phyloP scores from a whole-genome alignment of 2,888 invertebrate species.

The Microplitis deprimator region DNA sequence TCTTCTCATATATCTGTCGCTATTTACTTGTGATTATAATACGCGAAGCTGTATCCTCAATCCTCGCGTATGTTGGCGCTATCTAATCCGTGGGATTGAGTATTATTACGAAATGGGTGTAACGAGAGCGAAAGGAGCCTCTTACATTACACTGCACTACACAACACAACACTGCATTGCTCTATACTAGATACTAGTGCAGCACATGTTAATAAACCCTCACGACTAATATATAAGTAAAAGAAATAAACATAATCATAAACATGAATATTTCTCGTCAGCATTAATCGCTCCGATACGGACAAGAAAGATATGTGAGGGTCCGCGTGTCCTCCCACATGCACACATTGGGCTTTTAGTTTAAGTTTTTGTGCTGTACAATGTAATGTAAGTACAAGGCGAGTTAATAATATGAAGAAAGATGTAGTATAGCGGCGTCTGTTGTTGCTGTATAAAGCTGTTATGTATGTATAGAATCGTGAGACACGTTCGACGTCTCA shows the following conservation, averaged over 20 bases:
- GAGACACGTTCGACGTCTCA: conserved; percentile 60
- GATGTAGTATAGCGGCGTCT: conserved; percentile 15
- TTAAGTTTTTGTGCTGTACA: no score
- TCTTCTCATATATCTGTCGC: no score
- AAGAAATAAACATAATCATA: no score
- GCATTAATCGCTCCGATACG: no score
- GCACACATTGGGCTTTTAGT: no score
- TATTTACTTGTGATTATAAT: no score
- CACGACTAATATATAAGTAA: no score
- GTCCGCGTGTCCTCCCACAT: no score
- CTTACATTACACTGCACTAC: not conserved
- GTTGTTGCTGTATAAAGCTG: not conserved
- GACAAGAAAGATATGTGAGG: no score
- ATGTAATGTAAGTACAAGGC: not conserved
- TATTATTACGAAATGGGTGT: conserved; percentile 50
- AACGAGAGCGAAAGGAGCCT: conserved; percentile 52
- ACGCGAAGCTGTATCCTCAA: conserved; percentile 1
- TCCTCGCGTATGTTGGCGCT: conserved; percentile 26
- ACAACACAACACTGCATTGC: not conserved
- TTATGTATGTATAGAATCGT: conserved; percentile 52
- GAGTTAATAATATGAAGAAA: not conserved
- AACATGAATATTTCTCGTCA: no score
- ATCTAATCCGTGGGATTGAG: conserved; percentile 35
- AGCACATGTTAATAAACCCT: not conserved
- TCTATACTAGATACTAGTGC: not conserved